These are phyloP conservation scores for Lordiphosa collinella DNA, from an alignment of 1,140 invertebrate species.

Conservation along the genomic window DNA sequence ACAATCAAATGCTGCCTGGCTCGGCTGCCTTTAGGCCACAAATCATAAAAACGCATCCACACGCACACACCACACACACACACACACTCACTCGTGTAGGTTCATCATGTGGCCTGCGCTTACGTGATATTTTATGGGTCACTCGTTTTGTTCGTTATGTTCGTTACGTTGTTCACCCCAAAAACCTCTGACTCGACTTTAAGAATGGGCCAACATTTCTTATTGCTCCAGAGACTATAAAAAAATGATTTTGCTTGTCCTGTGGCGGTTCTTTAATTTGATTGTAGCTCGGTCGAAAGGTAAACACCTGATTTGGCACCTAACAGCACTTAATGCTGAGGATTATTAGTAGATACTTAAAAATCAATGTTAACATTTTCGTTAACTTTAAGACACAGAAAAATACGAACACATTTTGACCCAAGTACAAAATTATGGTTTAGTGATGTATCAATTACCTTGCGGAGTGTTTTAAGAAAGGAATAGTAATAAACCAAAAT, in stretches of 20 bases:
- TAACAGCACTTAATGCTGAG: not conserved
- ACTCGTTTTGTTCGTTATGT: conserved; percentile 51
- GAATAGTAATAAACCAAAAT: too few relatives aligned
- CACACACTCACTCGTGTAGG: conserved; percentile 16
- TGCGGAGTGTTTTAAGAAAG: too few relatives aligned
- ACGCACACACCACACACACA: too few relatives aligned
- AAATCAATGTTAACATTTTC: too few relatives aligned
- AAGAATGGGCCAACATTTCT: conserved; percentile 3
- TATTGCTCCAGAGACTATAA: conserved; percentile 1
- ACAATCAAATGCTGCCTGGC: conserved; percentile 54
- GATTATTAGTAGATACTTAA: too few relatives aligned
- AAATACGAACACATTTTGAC: too few relatives aligned
- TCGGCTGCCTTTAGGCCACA: conserved; percentile 55
- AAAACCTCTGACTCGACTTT: conserved; percentile 4
- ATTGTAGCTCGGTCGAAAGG: conserved; percentile 53
- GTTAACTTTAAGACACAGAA: too few relatives aligned
- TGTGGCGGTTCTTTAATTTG: conserved; percentile 20
- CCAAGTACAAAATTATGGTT: too few relatives aligned
- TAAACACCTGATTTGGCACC: conserved; percentile 4
- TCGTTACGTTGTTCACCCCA: conserved; percentile 16
- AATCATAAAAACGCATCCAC: conserved; percentile 70
- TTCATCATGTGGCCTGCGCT: conserved; percentile 43
- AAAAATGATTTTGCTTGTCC: conserved; percentile 1
- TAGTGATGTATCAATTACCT: too few relatives aligned
- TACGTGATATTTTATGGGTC: conserved; percentile 77